Conservation (phyloP, 2,888 invertebrate genomes). For the Zaprionus bogoriensis region DNA sequence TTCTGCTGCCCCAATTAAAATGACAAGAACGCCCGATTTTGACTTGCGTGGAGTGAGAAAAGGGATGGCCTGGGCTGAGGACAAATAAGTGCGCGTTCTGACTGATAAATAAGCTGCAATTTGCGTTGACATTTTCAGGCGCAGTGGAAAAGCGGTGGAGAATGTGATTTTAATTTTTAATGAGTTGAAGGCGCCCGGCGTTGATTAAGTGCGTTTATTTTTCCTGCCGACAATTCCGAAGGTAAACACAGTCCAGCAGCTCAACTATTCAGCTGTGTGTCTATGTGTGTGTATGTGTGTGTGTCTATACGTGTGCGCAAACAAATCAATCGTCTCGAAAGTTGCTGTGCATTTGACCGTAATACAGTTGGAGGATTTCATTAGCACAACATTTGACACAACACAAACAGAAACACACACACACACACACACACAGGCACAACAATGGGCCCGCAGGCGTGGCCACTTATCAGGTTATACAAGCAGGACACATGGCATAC, state of each 20-base stretch:
- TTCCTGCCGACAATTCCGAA: conserved; percentile 36
- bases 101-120: conserved; percentile 78
- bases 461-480: conserved; percentile 68
- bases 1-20: conserved; percentile 57
- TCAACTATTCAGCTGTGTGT: neutral
- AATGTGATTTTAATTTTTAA: conserved; percentile 80
- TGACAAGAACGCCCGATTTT: conserved; percentile 42
- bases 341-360: conserved; percentile 71
- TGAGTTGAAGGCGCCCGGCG: conserved; percentile 58
- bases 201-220: conserved; percentile 71
- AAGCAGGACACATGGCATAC: conserved; percentile 46
- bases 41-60: conserved; percentile 11
- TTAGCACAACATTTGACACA: conserved; percentile 78
- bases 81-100: conserved; percentile 32
- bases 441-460: conserved; percentile 67
- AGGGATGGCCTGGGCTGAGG: neutral
- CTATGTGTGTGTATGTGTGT: neutral
- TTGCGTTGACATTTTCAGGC: conserved; percentile 76
- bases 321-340: conserved; percentile 67
- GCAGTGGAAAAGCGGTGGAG: conserved; percentile 14
- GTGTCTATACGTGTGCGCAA: conserved; percentile 20
- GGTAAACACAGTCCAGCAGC: conserved; percentile 40
- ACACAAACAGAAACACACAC: conserved; percentile 44
- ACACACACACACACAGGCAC: conserved; percentile 7
- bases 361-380: conserved; percentile 67